These are phyloP conservation scores for Platycheirus albimanus DNA, from an alignment of 2,888 invertebrate species.

Conservation along the genomic window DNA sequence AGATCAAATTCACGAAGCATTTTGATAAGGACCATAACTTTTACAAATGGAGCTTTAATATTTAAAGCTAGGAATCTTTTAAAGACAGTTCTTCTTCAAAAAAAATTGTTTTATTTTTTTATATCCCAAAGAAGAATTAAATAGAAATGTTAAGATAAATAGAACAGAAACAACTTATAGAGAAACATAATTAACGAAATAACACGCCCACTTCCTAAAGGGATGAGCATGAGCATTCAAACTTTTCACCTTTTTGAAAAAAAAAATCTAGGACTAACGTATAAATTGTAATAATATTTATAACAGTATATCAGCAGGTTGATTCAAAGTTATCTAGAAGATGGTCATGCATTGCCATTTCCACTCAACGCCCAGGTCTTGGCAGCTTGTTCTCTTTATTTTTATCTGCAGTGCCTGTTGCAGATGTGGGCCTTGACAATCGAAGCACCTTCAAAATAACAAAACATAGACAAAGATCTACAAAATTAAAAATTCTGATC, in stretches of 20 bases:
- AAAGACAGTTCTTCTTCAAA: constrained; percentile 16
- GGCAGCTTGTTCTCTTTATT: constrained; percentile 67
- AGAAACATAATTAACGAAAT: no score
- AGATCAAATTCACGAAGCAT: no score
- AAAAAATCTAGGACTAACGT: no score
- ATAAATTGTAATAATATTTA: no score
- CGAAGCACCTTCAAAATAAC: constrained; percentile 38
- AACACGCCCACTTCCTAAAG: background rate
- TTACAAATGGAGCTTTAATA: no score
- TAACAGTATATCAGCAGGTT: constrained; percentile 16
- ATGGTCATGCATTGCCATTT: background rate
- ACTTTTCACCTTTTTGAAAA: constrained; percentile 29
- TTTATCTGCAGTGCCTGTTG: constrained; percentile 25
- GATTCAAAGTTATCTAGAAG: constrained; percentile 1
- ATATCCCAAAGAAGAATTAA: constrained; percentile 40
- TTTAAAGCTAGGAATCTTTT: no score
- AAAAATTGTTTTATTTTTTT: constrained; percentile 30
- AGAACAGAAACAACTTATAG: constrained; percentile 37
- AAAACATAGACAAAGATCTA: background rate
- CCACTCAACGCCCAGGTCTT: constrained; percentile 26
- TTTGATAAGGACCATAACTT: no score
- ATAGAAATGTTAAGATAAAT: constrained; percentile 32
- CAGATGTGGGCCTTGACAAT: constrained; percentile 39
- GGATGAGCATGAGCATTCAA: background rate
- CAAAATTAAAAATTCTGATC: background rate